Evolutionary conservation across 2,797 vertebrate genomes (phyloP).

Genomic region (Sebastolobus altivelis): DNA sequence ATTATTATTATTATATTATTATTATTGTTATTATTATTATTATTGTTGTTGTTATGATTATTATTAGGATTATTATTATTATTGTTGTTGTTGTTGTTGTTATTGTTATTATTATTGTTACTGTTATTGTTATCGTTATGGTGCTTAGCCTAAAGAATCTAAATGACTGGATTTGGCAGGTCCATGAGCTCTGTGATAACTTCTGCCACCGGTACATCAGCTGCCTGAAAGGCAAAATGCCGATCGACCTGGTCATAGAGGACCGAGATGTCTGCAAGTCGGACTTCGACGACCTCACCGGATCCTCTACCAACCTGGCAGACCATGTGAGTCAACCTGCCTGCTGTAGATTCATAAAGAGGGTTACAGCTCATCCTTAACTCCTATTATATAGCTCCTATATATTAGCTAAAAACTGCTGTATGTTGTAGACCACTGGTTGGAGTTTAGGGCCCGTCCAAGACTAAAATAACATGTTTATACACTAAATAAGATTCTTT

Average conservation of each 20-base stretch:
- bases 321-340: constrained; percentile 89
- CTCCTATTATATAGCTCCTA: not conserved
- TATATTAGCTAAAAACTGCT: not conserved
- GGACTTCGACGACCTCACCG: constrained; percentile 94
- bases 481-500: not conserved
- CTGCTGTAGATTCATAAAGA: not conserved
- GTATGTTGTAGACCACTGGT: not conserved
- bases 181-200: constrained; percentile 97
- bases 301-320: constrained; percentile 93
- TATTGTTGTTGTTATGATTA: no score
- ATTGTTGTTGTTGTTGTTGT: no score
- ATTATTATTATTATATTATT: not conserved
- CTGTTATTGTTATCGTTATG: no score
- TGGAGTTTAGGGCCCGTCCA: not conserved
- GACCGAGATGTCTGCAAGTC: constrained; percentile 95
- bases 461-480: not conserved
- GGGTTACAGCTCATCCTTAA: not conserved
- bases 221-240: constrained; percentile 99
- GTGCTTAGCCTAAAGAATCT: not conserved
- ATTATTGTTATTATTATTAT: no score
- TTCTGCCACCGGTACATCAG: constrained; percentile 99
- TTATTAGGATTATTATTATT: no score
- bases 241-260: constrained; percentile 97
- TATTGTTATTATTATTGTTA: not conserved
- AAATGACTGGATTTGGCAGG: constrained; percentile 74